These are phyloP conservation scores for Galeopsomyia nigrocyanea DNA, from an alignment of 2,888 invertebrate species.

Conservation along the genomic window DNA sequence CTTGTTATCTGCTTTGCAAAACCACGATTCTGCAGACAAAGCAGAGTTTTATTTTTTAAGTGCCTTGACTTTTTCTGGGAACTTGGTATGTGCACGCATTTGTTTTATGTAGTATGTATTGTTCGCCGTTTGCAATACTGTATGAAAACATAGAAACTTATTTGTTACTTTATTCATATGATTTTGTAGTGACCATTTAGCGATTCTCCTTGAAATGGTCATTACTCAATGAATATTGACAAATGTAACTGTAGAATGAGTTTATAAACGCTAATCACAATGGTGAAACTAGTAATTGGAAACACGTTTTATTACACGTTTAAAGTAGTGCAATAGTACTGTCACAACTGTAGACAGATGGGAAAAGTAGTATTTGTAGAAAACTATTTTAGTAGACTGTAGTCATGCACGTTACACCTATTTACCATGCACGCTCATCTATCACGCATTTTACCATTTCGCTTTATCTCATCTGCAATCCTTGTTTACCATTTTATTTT, in stretches of 20 bases:
- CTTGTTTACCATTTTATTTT: constrained; percentile 1
- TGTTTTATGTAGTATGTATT: constrained; percentile 33
- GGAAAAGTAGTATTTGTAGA: constrained; percentile 8
- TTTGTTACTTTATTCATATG: too few species aligned
- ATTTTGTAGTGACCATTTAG: too few species aligned
- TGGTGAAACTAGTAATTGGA: too few species aligned
- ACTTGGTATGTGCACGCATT: constrained; percentile 58
- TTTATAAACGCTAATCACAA: too few species aligned
- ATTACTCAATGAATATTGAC: too few species aligned
- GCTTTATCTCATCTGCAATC: constrained; percentile 3
- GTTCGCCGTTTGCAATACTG: neutral
- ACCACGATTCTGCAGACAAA: constrained; percentile 3
- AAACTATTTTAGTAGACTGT: constrained; percentile 11
- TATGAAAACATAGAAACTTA: too few species aligned
- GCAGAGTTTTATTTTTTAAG: constrained; percentile 14
- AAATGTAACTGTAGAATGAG: too few species aligned
- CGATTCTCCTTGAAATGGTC: too few species aligned
- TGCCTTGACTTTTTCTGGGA: constrained; percentile 20
- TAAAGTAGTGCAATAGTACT: constrained; percentile 5
- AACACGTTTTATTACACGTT: too few species aligned
- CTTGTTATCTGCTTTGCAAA: constrained; percentile 9
- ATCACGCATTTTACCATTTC: constrained; percentile 25
- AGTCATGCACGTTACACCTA: constrained; percentile 23
- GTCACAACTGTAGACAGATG: constrained; percentile 35
- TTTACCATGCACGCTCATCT: constrained; percentile 21